A percentile compares a stretch with the other conserved stretches of the same genome.
These are phyloP conservation scores for Psococerastis gibbosa DNA, from an alignment of 2,888 invertebrate species.

Conservation along the genomic window DNA sequence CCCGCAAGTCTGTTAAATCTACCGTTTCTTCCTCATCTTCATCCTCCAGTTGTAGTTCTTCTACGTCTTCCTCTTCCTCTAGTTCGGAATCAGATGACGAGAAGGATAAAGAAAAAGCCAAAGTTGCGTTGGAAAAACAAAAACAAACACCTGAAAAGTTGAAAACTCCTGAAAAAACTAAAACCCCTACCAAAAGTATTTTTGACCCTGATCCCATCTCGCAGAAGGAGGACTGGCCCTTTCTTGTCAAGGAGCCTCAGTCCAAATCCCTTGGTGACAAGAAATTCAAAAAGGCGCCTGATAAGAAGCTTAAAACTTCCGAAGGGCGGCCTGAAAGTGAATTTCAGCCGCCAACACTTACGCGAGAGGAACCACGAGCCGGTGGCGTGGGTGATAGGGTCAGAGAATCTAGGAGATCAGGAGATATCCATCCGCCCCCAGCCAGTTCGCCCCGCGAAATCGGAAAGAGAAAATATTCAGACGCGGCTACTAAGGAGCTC, in stretches of 20 bases:
- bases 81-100: conserved; percentile 38
- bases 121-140: too few relatives aligned
- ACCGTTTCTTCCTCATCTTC: conserved; percentile 32
- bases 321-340: conserved; percentile 54
- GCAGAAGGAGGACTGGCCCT: conserved; percentile 42
- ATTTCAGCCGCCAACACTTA: conserved; percentile 50
- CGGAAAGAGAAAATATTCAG: conserved; percentile 27
- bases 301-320: conserved; percentile 71
- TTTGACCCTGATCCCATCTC: conserved; percentile 14
- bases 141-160: too few relatives aligned
- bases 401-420: conserved; percentile 40
- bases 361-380: conserved; percentile 46
- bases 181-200: conserved; percentile 17
- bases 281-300: conserved; percentile 45
- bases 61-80: conserved; percentile 29
- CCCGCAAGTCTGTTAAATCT: conserved; percentile 19
- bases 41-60: conserved; percentile 28
- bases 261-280: conserved; percentile 28
- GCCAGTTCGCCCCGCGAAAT: conserved; percentile 17
- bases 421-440: conserved; percentile 13
- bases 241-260: conserved; percentile 60
- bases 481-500: conserved; percentile 13
- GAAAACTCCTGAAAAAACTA: too few relatives aligned
- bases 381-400: conserved; percentile 38
- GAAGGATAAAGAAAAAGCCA: conserved; percentile 10